Evolutionary conservation across 2,113 vertebrate genomes (phyloP).

Genomic region (Brachyhypopomus occidentalis): DNA sequence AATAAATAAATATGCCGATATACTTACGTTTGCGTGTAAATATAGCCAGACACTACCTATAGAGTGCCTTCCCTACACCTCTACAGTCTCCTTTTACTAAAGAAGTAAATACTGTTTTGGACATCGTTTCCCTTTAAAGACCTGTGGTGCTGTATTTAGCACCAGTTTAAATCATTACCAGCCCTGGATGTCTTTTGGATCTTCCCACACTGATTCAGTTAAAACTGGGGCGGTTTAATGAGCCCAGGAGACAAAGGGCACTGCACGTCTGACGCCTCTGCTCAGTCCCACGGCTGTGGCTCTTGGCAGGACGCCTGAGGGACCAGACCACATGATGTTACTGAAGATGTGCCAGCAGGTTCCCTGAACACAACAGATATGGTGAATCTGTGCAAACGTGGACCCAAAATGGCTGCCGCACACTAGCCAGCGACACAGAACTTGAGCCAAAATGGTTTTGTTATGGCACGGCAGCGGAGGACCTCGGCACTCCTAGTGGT

Average conservation of each 20-base stretch:
- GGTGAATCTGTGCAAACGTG: background rate
- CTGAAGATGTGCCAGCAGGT: background rate
- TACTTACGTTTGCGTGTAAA: slow-evolving; percentile 19
- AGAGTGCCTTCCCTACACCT: background rate
- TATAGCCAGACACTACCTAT: slow-evolving; percentile 12
- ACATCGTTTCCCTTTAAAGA: slow-evolving; percentile 48
- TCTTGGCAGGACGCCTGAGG: no score
- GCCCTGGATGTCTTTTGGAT: background rate
- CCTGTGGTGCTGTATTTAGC: slow-evolving; percentile 40
- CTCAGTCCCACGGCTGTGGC: no score
- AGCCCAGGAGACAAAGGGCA: background rate
- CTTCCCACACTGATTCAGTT: background rate
- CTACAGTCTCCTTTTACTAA: background rate
- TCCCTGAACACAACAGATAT: no score
- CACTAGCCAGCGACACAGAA: background rate
- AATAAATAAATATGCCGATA: background rate
- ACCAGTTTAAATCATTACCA: slow-evolving; percentile 54
- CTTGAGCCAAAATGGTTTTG: slow-evolving; percentile 11
- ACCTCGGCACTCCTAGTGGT: background rate
- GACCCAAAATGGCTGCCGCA: background rate
- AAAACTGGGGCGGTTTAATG: slow-evolving; percentile 55
- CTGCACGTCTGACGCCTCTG: no score
- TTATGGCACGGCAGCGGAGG: background rate
- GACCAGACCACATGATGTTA: background rate
- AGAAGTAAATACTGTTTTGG: slow-evolving; percentile 38